Base-by-base conservation (phyloP, 2,888 invertebrate species). In the Machimus atricapillus region DNA sequence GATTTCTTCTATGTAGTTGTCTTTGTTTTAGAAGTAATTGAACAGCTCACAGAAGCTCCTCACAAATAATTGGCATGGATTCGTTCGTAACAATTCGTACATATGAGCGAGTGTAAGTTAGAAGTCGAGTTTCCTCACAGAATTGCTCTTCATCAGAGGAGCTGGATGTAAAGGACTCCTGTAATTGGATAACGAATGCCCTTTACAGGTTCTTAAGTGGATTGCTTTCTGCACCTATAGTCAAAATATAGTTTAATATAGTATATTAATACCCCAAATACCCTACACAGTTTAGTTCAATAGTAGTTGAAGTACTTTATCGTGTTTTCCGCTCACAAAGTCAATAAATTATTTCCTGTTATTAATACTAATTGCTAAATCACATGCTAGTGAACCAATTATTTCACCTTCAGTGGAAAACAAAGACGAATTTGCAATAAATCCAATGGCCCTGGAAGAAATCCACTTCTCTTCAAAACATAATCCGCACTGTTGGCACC, bases 401-500 rank as follows among this genome's bases (percentile, higher is more conserved):
- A 66, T 66, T 66, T 23, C 23, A 23, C 66, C 66, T 66, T 19
- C 27, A 66, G 9, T 23, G 19, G 1, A 4, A 66, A 27, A 66
- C 66, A 66, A 66, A 9, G 23, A 12, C 12, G 16, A 66, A n/a
- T 77, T 86, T 56, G 77, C 86, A 52, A 40, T 34, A 56, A 40
- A 52, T 52, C 66, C 43, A 40, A 85, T 34, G 27, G 37, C 23
- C 23, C 77, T 76, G 52, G 31, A 52, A 86, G 3, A 76, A 86
- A 77, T 76, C 37, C 37, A 76, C 16, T n/a, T 7, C 76, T 37
- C 76, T 1, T 0, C 9, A 85, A 31, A 56, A 74, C 37, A 86
- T 86, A 88, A 87, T 85, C 79, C 58, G 37, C 74, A 87, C 83
- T 86, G 78, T 85, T 87, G 79, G 56, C 85, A 85, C 79, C 66